phyloP scores from a whole-genome alignment of 1,140 invertebrate genomes.

The Trachymyrmex septentrionalis region DNA sequence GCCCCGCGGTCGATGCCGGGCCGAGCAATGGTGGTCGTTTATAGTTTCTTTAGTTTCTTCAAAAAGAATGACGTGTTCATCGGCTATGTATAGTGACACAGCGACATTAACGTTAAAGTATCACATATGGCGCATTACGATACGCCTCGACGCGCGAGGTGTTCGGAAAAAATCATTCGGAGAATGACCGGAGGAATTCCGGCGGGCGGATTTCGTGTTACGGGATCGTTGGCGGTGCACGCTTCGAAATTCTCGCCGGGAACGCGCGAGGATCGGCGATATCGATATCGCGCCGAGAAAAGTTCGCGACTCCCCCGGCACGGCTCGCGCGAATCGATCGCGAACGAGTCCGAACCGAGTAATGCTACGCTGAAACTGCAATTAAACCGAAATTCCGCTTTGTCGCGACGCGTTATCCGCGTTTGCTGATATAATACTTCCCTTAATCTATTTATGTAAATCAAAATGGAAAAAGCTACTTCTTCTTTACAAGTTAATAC shows the following conservation, averaged over 20 bases:
- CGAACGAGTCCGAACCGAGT: not conserved
- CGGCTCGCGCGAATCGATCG: constrained; percentile 35
- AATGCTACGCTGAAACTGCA: constrained; percentile 9
- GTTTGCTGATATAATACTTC: not conserved
- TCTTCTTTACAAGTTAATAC: not conserved
- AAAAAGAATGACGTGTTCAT: constrained; percentile 85
- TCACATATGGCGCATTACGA: constrained; percentile 64
- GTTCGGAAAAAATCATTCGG: constrained; percentile 36
- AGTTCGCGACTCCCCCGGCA: constrained; percentile 11
- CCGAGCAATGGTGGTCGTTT: constrained; percentile 65
- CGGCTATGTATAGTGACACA: constrained; percentile 82
- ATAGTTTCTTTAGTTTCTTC: constrained; percentile 82
- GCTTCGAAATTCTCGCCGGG: not conserved
- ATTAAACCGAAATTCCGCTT: constrained; percentile 41
- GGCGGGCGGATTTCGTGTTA: not conserved
- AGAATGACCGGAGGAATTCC: not conserved
- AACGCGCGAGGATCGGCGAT: constrained; percentile 27
- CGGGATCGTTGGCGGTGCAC: constrained; percentile 1
- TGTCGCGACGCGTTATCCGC: not conserved
- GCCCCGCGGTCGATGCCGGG: constrained; percentile 66
- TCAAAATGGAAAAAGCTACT: not conserved
- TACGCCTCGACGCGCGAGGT: constrained; percentile 21
- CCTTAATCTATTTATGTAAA: not conserved
- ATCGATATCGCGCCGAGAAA: constrained; percentile 29
- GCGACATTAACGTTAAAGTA: constrained; percentile 75